Evolutionary conservation across 2,113 vertebrate species (phyloP), one percentile per base, ranked within the genome.

Genomic region (Tupaia chinensis): DNA sequence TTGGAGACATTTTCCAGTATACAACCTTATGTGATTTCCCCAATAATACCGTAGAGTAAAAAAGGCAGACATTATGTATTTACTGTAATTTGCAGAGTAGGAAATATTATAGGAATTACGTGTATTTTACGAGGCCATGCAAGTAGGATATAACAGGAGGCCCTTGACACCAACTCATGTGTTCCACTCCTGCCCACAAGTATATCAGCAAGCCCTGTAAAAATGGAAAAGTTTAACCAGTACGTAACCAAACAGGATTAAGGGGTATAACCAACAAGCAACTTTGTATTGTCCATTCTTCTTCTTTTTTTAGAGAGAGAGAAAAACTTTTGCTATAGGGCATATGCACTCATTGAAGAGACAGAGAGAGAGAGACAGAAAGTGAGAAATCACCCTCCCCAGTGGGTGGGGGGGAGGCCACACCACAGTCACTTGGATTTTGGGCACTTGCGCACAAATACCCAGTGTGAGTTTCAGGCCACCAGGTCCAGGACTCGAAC

Each of bases 1-100:
- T 95, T n/a, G 79, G 74, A 32, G 74, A 88, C 58, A 6, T 93
- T 95, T 93, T 87, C 54, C 88, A 91, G 29, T 65, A 8, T 56
- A 1, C 25, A 20, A 2, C 79, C 60, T 63, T 22, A 79, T 68
- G 82, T 83, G 66, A 79, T 87, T 11, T 94, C 54, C 61, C 58
- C 19, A 81, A 90, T 34, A 94, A 93, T 79, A 78, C 23, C 34
- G 8, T 85, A 27, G 90, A 74, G 27, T 68, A 13, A 94, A 69
- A 61, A 65, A 81, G 7, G 53, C 4, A 22, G 53, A 7, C 61
- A 54, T 69, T 89, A 76, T 76, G 20, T 60, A 80, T 61, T 81
- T 20, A 56, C 9, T 73, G 32, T 91, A 93, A 63, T 95, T 89
- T 93, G 19, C 9, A 85, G 29, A 91, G 53, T 11, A 22, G 68